Evolutionary conservation across 2,888 invertebrate genomes (phyloP), one percentile per base, ranked within the genome.

Genomic region (Athalia cordata): DNA sequence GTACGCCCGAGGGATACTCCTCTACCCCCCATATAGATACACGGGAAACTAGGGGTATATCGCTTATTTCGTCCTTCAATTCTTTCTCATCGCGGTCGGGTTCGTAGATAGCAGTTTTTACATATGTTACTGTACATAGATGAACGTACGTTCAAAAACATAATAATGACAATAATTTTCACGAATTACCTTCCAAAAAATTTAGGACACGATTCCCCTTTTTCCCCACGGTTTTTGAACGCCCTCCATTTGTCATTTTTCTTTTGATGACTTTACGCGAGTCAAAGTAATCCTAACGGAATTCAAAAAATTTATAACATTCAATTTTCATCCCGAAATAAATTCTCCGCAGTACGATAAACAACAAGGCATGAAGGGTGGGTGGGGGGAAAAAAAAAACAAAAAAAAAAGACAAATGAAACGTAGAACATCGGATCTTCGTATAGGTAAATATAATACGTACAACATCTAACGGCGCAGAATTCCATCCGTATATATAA

Each of bases 11-110:
- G 11, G 29, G 29, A 29, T 29, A 29, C 29, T 29, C 29, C 29
- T 29, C 0, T 29, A 29, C 29, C 29, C 29, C 29, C 29, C 2
- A 2, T 29, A 29, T 29, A 29, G 29, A 29, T 29, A 29, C 29
- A 15, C 11, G 52, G 29, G 68, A 11, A 52, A 50, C 49, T 49
- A 9, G 15, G 52, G 50, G 67, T 52, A 50, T 67, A 50, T 67
- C 52, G 50, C 13, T 65, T 67, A 52, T 67, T 52, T 52, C 29
- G 45, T 52, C 50, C 50, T 52, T 52, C 29, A 13, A 67, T 67
- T 52, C 52, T 67, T 13, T 6, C 61, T 61, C 61, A 11, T 7
- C 11, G 59, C 55, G 8, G 13, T 59, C 13, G n/a, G n/a, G 5
- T 3, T 59, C 59, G n/a, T n/a, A 3, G 11, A n/a, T n/a, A n/a